Conservation (phyloP, 2,113 vertebrate genomes). For the Centropristis striata region DNA sequence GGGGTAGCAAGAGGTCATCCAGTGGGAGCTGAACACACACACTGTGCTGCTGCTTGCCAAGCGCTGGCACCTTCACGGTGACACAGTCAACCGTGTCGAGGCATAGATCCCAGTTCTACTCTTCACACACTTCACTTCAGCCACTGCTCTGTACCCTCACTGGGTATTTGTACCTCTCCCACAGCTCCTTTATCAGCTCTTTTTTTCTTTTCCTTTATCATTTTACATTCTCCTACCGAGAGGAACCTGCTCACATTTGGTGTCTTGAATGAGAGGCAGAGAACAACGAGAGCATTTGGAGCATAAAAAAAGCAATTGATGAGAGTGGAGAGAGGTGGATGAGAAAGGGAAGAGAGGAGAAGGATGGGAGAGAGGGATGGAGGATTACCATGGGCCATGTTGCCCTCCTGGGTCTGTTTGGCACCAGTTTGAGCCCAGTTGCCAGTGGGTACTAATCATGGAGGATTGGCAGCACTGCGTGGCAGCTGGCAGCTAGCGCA, state of each 20-base stretch:
- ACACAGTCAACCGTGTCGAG: conserved; percentile 74
- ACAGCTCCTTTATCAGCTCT: conserved; percentile 15
- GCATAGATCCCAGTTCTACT: conserved; percentile 65
- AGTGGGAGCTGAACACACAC: conserved; percentile 60
- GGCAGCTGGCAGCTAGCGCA: conserved; percentile 82
- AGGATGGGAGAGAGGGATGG: conserved; percentile 61
- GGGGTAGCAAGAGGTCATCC: conserved; percentile 72
- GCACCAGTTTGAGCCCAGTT: conserved; percentile 85
- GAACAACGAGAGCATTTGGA: conserved; percentile 46
- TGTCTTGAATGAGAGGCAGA: conserved; percentile 14
- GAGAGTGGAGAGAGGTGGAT: conserved; percentile 58
- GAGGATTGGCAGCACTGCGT: conserved; percentile 84
- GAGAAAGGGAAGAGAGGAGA: conserved; percentile 45
- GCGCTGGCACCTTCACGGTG: conserved; percentile 61
- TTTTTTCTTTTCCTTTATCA: conserved; percentile 12
- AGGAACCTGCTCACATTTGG: conserved; percentile 39
- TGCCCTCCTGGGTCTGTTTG: conserved; percentile 84
- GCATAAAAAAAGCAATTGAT: conserved; percentile 50
- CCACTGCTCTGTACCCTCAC: conserved; percentile 40
- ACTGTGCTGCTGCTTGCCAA: conserved; percentile 66
- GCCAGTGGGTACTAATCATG: conserved; percentile 87
- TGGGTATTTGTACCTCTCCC: conserved; percentile 53
- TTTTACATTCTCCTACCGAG: conserved; percentile 6
- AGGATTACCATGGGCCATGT: conserved; percentile 83
- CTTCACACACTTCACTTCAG: conserved; percentile 65